Evolutionary conservation across 2,113 vertebrate genomes (phyloP).

Genomic region (Trichechus manatus): DNA sequence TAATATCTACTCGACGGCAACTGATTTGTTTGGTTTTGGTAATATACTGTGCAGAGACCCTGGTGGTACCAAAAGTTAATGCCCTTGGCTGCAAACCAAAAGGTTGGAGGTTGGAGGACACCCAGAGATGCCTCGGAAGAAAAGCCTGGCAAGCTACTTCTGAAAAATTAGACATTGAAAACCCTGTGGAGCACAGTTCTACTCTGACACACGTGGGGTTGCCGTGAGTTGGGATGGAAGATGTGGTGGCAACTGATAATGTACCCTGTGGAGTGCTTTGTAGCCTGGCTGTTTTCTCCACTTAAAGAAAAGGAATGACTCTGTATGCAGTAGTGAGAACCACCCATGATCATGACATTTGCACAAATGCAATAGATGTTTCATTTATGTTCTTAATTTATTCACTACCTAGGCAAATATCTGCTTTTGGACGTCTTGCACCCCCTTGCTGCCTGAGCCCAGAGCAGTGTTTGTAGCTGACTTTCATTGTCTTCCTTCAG

Average conservation of each 20-base stretch:
- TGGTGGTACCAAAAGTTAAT: background rate
- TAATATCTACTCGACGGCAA: background rate
- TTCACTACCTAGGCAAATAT: background rate
- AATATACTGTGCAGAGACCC: background rate
- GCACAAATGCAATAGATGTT: background rate
- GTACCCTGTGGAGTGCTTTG: background rate
- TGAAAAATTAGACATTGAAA: background rate
- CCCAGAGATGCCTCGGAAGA: background rate
- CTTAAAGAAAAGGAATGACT: background rate
- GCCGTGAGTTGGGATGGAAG: too few relatives aligned
- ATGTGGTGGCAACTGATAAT: background rate
- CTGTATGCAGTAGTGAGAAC: background rate
- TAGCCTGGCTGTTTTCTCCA: background rate
- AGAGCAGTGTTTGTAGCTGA: background rate
- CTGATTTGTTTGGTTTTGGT: too few relatives aligned
- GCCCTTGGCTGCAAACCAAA: background rate
- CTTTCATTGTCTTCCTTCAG: background rate
- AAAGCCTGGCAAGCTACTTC: background rate
- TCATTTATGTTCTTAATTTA: constrained; percentile 8
- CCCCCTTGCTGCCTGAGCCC: background rate
- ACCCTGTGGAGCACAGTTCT: too few relatives aligned
- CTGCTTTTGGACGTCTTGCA: background rate
- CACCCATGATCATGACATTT: background rate
- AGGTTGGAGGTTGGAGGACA: background rate
- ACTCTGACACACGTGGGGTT: too few relatives aligned